Conservation (phyloP, 1,140 invertebrate species). For the Trichonephila clavata region DNA sequence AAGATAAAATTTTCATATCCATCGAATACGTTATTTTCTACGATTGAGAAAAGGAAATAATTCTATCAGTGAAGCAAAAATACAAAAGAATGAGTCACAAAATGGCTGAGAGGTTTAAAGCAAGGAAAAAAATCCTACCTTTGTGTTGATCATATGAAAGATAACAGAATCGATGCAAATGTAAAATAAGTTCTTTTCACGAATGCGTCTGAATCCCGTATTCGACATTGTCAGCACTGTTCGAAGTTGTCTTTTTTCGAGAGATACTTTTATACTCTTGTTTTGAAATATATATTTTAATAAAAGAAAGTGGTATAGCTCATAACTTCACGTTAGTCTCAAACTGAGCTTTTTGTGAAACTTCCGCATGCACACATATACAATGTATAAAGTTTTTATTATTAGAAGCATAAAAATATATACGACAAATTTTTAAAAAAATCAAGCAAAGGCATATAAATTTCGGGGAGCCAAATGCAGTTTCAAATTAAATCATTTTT, state of each 20-base stretch:
- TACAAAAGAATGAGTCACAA: background rate
- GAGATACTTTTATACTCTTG: background rate
- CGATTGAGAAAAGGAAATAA: background rate
- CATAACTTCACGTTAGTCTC: too few species aligned
- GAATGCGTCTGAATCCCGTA: background rate
- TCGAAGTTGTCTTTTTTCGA: background rate
- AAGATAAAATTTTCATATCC: background rate
- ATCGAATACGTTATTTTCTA: background rate
- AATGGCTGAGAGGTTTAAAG: background rate
- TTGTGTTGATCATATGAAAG: background rate
- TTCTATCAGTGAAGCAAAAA: background rate
- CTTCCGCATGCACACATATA: too few species aligned
- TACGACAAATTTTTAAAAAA: too few species aligned
- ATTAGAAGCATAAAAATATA: too few species aligned
- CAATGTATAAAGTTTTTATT: too few species aligned
- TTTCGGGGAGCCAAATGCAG: too few species aligned
- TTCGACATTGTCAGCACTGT: background rate
- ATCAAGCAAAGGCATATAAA: too few species aligned
- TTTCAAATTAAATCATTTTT: too few species aligned
- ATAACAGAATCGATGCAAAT: background rate
- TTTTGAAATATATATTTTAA: background rate
- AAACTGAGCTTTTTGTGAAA: too few species aligned
- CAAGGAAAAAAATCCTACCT: background rate
- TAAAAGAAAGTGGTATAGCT: too few species aligned
- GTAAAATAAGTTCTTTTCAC: background rate